Evolutionary conservation across 2,113 vertebrate genomes (phyloP).

Genomic region (Amphiprion percula): DNA sequence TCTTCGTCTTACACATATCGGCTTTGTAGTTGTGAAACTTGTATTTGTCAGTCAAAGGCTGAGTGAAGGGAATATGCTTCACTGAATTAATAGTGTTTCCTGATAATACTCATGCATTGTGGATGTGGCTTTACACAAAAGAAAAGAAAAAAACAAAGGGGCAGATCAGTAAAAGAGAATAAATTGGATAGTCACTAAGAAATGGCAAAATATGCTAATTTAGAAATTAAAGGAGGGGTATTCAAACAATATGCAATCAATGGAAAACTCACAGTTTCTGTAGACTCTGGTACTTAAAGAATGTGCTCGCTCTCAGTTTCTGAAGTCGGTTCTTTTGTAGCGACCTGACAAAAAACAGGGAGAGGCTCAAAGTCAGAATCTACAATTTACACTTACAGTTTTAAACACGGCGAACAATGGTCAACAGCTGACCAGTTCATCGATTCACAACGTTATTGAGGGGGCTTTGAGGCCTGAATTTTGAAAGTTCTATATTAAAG

Average conservation of each 20-base stretch:
- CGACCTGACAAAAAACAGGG: slow-evolving; percentile 84
- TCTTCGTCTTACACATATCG: neutral
- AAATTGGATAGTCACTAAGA: neutral
- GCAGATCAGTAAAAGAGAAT: neutral
- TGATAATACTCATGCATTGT: neutral
- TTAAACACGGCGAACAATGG: neutral
- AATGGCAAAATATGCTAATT: neutral
- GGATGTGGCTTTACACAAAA: neutral
- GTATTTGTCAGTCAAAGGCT: neutral
- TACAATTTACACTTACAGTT: neutral
- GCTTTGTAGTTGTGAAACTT: slow-evolving; percentile 10
- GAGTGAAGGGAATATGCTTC: neutral
- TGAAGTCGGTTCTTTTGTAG: slow-evolving; percentile 89
- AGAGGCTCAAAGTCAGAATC: slow-evolving; percentile 3
- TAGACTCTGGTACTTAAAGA: slow-evolving; percentile 89
- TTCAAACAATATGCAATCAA: neutral
- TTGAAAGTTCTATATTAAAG: too few relatives aligned
- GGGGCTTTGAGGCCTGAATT: too few relatives aligned
- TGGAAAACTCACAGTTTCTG: slow-evolving; percentile 90
- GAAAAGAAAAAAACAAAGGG: neutral
- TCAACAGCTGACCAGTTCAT: neutral
- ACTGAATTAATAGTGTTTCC: neutral
- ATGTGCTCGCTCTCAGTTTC: slow-evolving; percentile 88
- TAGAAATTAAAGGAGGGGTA: neutral
- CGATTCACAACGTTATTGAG: neutral